These are phyloP conservation scores for Spodoptera litura DNA, from an alignment of 1,140 invertebrate species.

Conservation along the genomic window DNA sequence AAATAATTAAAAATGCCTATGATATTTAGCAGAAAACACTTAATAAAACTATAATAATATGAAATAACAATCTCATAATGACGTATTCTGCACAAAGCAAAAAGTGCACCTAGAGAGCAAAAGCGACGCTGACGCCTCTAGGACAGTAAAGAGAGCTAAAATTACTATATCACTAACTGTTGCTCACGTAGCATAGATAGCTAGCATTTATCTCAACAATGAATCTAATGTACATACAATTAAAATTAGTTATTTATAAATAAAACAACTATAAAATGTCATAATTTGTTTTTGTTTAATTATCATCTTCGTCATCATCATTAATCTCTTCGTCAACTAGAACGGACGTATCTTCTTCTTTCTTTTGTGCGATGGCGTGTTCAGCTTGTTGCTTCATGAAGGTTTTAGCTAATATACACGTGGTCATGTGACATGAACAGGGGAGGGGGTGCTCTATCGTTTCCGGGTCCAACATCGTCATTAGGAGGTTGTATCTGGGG, in stretches of 20 bases:
- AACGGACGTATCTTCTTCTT: slow-evolving; percentile 43
- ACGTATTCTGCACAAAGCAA: too few species aligned
- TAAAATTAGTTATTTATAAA: not conserved
- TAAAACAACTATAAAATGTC: not conserved
- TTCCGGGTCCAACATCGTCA: slow-evolving; percentile 90
- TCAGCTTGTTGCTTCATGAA: slow-evolving; percentile 85
- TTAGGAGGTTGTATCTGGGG: slow-evolving; percentile 89
- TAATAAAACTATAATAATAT: too few species aligned
- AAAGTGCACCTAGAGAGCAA: too few species aligned
- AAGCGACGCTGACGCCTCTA: too few species aligned
- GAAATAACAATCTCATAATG: too few species aligned
- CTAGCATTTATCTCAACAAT: not conserved
- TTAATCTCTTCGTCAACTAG: slow-evolving; percentile 67
- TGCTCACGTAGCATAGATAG: too few species aligned
- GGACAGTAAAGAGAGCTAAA: too few species aligned
- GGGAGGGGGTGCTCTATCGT: slow-evolving; percentile 91
- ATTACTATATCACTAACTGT: too few species aligned
- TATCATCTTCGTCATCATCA: slow-evolving; percentile 64
- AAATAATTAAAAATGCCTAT: too few species aligned
- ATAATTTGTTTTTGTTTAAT: not conserved
- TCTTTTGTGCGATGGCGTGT: slow-evolving; percentile 42
- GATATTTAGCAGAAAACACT: too few species aligned
- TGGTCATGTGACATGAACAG: slow-evolving; percentile 91
- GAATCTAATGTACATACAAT: not conserved
- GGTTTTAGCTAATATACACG: slow-evolving; percentile 90